Evolutionary conservation across 2,797 vertebrate genomes (phyloP).

Genomic region (Pseudochirops cupreus): DNA sequence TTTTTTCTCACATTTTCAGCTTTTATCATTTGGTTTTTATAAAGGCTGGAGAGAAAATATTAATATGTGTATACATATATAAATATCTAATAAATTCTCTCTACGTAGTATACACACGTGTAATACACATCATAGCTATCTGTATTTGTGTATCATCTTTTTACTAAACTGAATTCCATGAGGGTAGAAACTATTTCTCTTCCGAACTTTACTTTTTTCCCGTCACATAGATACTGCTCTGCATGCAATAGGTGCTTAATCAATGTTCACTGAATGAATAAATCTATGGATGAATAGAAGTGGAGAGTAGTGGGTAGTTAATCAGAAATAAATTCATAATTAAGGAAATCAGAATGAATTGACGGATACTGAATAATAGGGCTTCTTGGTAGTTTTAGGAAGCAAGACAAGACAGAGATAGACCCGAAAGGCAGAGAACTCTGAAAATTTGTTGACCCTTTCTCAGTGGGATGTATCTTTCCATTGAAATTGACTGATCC

Average conservation of each 20-base stretch:
- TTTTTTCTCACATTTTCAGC: not conserved
- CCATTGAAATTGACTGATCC: constrained; percentile 23
- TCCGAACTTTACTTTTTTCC: not conserved
- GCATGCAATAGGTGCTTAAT: not conserved
- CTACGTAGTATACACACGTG: not conserved
- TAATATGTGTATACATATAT: not conserved
- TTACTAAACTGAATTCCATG: not conserved
- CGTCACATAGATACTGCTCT: not conserved
- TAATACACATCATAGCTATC: not conserved
- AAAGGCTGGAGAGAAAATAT: not conserved
- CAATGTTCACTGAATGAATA: not conserved
- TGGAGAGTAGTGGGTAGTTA: not conserved
- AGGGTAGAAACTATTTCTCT: not conserved
- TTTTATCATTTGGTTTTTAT: not conserved
- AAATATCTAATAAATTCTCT: not conserved
- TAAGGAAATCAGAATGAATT: not conserved
- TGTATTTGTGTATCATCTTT: not conserved
- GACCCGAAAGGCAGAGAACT: not conserved
- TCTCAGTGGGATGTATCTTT: constrained; percentile 2
- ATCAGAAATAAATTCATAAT: not conserved
- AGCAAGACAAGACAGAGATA: constrained; percentile 36
- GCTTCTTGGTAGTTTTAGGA: constrained; percentile 8
- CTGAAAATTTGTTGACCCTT: not conserved
- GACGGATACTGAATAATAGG: not conserved
- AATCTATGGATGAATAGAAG: not conserved